A percentile compares a stretch with the other conserved stretches of the same genome.
Evolutionary conservation across 2,113 vertebrate species (phyloP).

Genomic region (Psophia crepitans): DNA sequence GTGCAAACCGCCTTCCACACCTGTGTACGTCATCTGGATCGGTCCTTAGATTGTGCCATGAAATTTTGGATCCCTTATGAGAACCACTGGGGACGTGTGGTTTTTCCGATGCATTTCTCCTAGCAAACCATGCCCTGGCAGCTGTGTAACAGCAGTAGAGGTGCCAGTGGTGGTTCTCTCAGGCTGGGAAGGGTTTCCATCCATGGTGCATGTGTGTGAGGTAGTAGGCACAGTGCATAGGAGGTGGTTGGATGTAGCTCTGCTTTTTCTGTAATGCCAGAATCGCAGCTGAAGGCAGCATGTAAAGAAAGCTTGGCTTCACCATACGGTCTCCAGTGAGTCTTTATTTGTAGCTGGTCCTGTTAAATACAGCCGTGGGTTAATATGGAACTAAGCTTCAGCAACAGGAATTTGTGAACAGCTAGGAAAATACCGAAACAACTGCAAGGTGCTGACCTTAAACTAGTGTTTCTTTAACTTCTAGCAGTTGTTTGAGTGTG

Average conservation of each 20-base stretch:
- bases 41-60: background rate
- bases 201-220: background rate
- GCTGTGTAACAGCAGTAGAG: background rate
- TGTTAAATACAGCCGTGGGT: background rate
- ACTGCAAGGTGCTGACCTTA: constrained; percentile 63
- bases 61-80: background rate
- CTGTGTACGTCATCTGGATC: background rate
- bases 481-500: constrained; percentile 19
- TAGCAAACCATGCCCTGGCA: background rate
- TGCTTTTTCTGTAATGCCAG: background rate
- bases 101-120: background rate
- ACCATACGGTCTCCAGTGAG: rapidly evolving
- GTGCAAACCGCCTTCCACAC: background rate
- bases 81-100: rapidly evolving
- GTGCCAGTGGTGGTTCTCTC: background rate
- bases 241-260: background rate
- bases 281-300: background rate
- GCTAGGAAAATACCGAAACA: constrained; percentile 38
- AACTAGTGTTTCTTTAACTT: constrained; percentile 66
- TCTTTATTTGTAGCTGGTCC: background rate
- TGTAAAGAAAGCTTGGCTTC: background rate
- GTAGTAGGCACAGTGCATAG: background rate
- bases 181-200: background rate
- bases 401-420: constrained; percentile 34
- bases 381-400: constrained; percentile 45